These are phyloP conservation scores for Podarcis cretensis DNA, from an alignment of 2,113 vertebrate genomes.

Conservation along the genomic window DNA sequence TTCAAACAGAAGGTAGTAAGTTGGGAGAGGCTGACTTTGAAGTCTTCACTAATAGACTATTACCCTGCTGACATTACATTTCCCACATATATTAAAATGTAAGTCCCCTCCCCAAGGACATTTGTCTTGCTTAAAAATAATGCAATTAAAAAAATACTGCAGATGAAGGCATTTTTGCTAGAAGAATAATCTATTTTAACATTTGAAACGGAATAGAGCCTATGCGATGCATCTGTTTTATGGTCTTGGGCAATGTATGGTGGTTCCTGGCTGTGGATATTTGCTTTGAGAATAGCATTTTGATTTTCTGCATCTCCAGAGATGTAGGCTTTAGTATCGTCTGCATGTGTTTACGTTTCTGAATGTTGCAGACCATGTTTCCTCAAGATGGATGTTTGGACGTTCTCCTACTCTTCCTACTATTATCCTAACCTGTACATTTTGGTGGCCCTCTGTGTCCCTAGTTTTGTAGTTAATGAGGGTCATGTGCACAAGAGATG, in stretches of 20 bases:
- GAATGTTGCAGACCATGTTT: background rate
- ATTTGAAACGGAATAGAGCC: background rate
- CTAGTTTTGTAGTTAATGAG: slow-evolving; percentile 23
- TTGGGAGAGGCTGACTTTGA: background rate
- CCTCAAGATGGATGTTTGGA: slow-evolving; percentile 2
- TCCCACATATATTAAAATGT: background rate
- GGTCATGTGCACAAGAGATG: background rate
- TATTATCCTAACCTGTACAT: background rate
- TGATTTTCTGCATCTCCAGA: background rate
- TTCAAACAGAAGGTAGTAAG: background rate
- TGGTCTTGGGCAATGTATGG: background rate
- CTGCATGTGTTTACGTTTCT: background rate
- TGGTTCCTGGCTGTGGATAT: background rate
- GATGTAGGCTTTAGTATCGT: background rate
- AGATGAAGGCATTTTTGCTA: background rate
- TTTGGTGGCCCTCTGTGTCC: background rate
- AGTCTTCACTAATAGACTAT: background rate
- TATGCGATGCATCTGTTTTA: background rate
- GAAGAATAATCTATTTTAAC: background rate
- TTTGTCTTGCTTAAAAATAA: background rate
- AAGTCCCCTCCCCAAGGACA: background rate
- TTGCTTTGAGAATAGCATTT: background rate
- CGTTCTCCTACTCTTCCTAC: background rate
- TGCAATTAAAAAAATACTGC: background rate
- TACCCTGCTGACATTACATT: background rate